Evolutionary conservation across 37 sponge, comb jelly and placozoan species (phyloP).

Genomic region (Eunapius fragilis): DNA sequence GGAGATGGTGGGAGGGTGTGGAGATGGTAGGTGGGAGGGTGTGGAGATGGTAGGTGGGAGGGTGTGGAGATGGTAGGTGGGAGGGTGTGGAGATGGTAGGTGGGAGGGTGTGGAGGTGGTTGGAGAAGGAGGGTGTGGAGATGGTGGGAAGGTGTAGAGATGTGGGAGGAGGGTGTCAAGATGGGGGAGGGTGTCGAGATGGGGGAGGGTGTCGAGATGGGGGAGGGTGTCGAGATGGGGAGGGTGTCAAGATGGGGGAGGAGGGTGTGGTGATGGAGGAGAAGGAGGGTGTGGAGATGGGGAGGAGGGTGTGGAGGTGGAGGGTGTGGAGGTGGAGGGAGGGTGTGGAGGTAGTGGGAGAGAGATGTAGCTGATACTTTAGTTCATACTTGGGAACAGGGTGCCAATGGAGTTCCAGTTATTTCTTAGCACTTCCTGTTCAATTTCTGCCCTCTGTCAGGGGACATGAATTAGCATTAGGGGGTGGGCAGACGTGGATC

Average conservation of each 20-base stretch:
- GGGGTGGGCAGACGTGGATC: too few species aligned
- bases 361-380: background rate
- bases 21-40: background rate
- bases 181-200: background rate
- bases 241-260: background rate
- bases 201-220: background rate
- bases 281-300: background rate
- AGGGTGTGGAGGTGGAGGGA: background rate
- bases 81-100: background rate
- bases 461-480: too few species aligned
- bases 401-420: constrained; percentile 35
- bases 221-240: background rate
- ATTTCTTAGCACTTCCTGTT: constrained; percentile 14
- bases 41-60: background rate
- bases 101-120: background rate
- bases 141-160: background rate
- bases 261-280: background rate
- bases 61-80: background rate
- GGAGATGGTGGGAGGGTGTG: background rate
- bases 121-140: background rate
- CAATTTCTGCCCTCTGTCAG: constrained; percentile 14
- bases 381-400: constrained; percentile 16
- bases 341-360: background rate
- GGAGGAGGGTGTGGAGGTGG: background rate
- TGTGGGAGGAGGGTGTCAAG: background rate